Evolutionary conservation across 2,113 vertebrate genomes (phyloP).

Genomic region (Rhipidura dahli): DNA sequence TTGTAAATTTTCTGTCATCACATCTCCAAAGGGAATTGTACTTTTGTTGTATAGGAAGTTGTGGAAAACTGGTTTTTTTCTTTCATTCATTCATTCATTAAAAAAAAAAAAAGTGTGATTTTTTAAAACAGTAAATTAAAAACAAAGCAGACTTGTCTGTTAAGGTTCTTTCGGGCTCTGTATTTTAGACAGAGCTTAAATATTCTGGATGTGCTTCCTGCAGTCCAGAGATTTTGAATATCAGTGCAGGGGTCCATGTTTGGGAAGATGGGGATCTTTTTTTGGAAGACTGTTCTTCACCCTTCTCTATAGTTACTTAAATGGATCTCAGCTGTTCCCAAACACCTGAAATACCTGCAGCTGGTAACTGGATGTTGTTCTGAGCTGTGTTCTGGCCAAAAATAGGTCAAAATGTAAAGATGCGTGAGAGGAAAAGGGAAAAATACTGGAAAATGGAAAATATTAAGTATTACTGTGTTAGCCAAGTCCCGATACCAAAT

Average conservation of each 20-base stretch:
- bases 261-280: fast-evolving
- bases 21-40: neutral
- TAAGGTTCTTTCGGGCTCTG: neutral
- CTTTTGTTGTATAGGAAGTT: neutral
- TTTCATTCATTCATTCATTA: neutral
- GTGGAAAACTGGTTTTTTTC: neutral
- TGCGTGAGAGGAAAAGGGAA: neutral
- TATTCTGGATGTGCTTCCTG: neutral
- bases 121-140: neutral
- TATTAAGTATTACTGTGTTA: neutral
- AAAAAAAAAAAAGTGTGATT: no score
- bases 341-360: neutral
- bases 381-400: neutral
- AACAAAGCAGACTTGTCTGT: neutral
- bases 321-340: neutral
- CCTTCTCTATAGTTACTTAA: neutral
- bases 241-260: no score
- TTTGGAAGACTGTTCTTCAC: neutral
- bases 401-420: neutral
- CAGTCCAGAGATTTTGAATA: neutral
- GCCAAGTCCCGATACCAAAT: neutral
- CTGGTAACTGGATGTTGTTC: neutral
- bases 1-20: neutral
- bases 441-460: constrained; percentile 11
- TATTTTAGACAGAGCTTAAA: neutral